Evolutionary conservation across 2,888 invertebrate genomes (phyloP), one percentile per base, ranked within the genome.

Genomic region (Carabus problematicus): DNA sequence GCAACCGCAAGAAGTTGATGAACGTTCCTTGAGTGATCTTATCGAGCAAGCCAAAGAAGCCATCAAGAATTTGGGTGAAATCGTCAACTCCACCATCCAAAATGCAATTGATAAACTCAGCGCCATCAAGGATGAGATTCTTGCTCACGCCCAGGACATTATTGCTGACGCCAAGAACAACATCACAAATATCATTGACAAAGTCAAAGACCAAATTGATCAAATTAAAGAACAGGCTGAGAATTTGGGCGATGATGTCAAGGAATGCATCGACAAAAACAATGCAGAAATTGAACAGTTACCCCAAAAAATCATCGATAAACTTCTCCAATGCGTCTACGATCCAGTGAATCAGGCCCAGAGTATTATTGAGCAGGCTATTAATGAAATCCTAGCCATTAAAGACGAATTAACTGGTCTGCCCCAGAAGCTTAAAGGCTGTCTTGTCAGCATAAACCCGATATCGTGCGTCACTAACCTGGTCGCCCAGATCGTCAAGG

Each of bases 181-280:
- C 59, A 54, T 71, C 54, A 16, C 11, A 49, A 14, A 8, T 12
- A 58, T 49, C 49, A 42, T 71, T 11, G 42, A 63, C 9, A 68
- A 58, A 11, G 61, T 64, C 54, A 45, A 43, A 0, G 67, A 63
- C 0, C 59, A 42, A n/a, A 68, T 70, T 40, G 18, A 49, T 8
- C 14, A 64, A 16, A 58, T 72, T 12, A 58, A 58, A n/a, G 61
- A 71, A 19, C 61, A 71, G 47, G 72, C 71, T 9, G 59, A 11
- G 8, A 60, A 29, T 0, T 18, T 70, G 11, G 71, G 72, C 14
- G 43, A 70, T 14, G 67, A 72, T 55, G 55, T 72, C 8, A 47
- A 68, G 40, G 69, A 73, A 45, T 73, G 73, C 49, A 8, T 71
- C 1, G 42, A 49, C 1, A 67, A 68, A 3, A 52, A 43, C 49